These are phyloP conservation scores for Euclidia mi DNA, from an alignment of 2,888 invertebrate genomes.

Conservation along the genomic window DNA sequence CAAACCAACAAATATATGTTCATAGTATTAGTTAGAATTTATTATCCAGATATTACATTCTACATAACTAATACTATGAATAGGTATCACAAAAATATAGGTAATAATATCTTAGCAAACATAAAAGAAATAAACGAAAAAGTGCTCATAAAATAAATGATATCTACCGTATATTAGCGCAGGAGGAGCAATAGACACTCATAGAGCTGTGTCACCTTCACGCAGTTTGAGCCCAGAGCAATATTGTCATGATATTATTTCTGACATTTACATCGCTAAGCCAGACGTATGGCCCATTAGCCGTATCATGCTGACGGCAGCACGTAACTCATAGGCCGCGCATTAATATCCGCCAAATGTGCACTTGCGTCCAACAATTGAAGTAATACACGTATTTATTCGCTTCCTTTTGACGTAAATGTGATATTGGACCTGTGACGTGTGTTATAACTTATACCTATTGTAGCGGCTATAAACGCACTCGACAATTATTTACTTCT, in stretches of 20 bases:
- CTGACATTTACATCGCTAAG: constrained; percentile 84
- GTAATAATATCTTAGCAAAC: no score
- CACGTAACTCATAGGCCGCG: constrained; percentile 79
- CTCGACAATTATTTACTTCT: no score
- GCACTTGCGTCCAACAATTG: constrained; percentile 75
- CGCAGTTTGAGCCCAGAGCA: constrained; percentile 60
- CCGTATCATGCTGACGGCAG: constrained; percentile 77
- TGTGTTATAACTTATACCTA: no score
- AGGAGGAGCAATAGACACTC: constrained; percentile 21
- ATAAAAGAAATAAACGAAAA: no score
- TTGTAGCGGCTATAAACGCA: no score
- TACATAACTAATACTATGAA: no score
- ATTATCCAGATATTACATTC: no score
- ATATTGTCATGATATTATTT: constrained; percentile 85
- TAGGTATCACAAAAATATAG: no score
- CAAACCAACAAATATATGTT: no score
- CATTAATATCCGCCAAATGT: constrained; percentile 79
- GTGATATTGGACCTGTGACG: constrained; percentile 9
- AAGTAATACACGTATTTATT: constrained; percentile 61
- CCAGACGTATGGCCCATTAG: constrained; percentile 86
- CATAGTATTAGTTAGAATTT: no score
- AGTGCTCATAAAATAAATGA: no score
- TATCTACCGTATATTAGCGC: no score
- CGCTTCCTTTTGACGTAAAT: constrained; percentile 19
- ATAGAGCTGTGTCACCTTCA: constrained; percentile 39